Evolutionary conservation across 2,113 vertebrate species (phyloP), one percentile per base, ranked within the genome.

Genomic region (Peromyscus leucopus): DNA sequence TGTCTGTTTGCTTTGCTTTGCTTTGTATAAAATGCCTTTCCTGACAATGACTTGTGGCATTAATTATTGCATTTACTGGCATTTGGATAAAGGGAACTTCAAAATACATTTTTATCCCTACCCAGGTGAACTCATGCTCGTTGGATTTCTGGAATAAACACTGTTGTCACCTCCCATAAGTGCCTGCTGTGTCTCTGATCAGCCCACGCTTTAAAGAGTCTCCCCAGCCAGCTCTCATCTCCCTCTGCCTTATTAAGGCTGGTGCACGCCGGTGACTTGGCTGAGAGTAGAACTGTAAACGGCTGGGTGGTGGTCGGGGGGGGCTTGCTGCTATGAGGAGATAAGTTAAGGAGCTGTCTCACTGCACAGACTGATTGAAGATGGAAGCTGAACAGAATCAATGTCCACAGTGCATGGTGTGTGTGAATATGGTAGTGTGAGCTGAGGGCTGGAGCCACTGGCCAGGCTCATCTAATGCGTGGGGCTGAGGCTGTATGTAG

Each of bases 61-160:
- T 69, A 33, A 88, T 82, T 89, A 89, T 28, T 76, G 51, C 65
- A 55, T 71, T 59, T 67, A 93, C 80, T 93, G 76, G 67, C 24
- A 83, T 86, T 91, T 71, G 71, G 26, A 42, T 87, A 92, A 92
- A 95, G 15, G 28, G 28, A 90, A 33, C 33, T 88, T 95, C 36
- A 80, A 91, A 93, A 61, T n/a, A 75, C 48, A 59, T n/a, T 79
- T 51, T 55, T 48, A 28, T 24, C 11, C 42, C 79, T 51, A 78
- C 31, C 48, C 72, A 95, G 89, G 71, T 94, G 42, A 93, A 93
- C 86, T 96, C 89, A 93, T 48, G 65, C 55, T 85, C 95, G 88
- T 94, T 80, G 63, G 75, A 84, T 92, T 96, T 95, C 96, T 92
- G 90, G 36, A 90, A 76, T 87, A 87, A 93, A 90, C 33, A 79